Evolutionary conservation across 2,113 vertebrate genomes (phyloP).

Genomic region (Campylomormyrus tamandua): DNA sequence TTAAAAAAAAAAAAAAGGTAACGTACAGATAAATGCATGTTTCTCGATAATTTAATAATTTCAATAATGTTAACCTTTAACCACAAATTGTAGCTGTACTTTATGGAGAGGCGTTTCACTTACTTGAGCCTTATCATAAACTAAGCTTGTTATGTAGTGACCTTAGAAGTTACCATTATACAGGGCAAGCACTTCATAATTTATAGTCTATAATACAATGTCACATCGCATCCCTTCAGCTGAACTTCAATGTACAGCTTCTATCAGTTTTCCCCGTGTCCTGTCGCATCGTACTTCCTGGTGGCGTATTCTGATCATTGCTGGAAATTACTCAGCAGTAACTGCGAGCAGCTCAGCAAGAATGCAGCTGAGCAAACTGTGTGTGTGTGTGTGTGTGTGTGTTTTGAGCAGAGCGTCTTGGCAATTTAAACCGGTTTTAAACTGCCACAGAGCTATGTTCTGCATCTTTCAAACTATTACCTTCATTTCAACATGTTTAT

Average conservation of each 20-base stretch:
- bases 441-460: neutral
- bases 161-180: neutral
- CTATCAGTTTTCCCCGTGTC: neutral
- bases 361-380: neutral
- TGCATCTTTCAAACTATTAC: neutral
- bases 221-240: neutral
- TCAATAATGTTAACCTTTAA: neutral
- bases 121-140: neutral
- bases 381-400: neutral
- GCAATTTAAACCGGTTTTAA: neutral
- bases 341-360: neutral
- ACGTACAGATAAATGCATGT: neutral
- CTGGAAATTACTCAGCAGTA: neutral
- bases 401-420: neutral
- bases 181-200: neutral
- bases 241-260: neutral
- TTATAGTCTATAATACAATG: neutral
- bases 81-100: neutral
- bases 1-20: neutral
- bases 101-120: neutral
- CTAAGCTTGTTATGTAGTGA: neutral
- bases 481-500: neutral
- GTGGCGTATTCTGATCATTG: neutral
- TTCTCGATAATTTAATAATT: neutral
- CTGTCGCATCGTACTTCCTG: neutral